These are phyloP conservation scores for Trichonephila inaurata DNA, from an alignment of 1,140 invertebrate genomes.

Conservation along the genomic window DNA sequence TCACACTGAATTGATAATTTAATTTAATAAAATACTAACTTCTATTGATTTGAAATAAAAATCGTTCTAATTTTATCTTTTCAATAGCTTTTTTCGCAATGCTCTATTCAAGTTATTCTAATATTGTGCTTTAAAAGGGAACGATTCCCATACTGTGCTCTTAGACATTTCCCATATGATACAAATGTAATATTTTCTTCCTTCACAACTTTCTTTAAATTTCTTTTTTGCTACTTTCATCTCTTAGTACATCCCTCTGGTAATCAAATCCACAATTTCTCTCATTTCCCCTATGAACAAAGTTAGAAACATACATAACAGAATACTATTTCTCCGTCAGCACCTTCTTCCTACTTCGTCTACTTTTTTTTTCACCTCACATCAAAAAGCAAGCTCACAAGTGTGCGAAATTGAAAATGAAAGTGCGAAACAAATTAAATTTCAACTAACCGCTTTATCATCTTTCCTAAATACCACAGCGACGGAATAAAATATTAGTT, in stretches of 20 bases:
- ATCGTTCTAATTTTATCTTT: no score
- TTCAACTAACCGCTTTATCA: not conserved
- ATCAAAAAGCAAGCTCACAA: not conserved
- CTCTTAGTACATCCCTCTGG: not conserved
- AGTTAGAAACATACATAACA: not conserved
- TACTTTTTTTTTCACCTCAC: not conserved
- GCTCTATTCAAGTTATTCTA: no score
- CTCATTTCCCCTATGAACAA: not conserved
- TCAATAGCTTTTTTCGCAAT: no score
- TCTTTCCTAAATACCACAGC: not conserved
- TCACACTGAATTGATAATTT: no score
- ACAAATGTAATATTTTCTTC: not conserved
- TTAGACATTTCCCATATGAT: not conserved
- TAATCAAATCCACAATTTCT: not conserved
- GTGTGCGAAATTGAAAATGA: not conserved
- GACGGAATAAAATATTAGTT: slow-evolving; percentile 20
- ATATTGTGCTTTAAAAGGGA: not conserved
- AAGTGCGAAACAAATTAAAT: slow-evolving; percentile 41
- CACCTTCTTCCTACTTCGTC: not conserved
- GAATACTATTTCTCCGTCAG: not conserved
- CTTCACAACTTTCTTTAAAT: not conserved
- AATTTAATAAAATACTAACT: no score
- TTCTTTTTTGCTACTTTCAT: not conserved
- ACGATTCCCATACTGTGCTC: not conserved
- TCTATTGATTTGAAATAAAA: no score